phyloP scores from a whole-genome alignment of 2,113 vertebrate species.

The Stomatorhinus ivindoensis region DNA sequence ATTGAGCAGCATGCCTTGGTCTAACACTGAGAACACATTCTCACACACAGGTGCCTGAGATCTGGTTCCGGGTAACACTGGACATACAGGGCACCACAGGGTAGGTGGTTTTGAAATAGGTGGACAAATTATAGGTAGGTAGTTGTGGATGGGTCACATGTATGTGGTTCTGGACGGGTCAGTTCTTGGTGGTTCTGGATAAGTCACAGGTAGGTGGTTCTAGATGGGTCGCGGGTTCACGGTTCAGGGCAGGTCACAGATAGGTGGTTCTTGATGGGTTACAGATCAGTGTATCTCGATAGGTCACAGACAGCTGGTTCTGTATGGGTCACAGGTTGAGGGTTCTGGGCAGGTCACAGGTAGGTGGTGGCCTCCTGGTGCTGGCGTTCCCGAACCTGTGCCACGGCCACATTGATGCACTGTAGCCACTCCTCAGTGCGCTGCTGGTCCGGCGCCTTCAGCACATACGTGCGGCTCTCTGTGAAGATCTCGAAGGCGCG shows the following conservation, averaged over 20 bases:
- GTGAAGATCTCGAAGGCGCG: constrained; percentile 96
- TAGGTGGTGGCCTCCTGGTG: constrained; percentile 83
- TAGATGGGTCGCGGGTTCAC: constrained; percentile 57
- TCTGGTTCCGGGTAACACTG: background rate
- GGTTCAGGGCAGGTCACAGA: background rate
- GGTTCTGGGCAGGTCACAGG: constrained; percentile 53
- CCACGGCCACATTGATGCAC: constrained; percentile 88
- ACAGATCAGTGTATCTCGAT: constrained; percentile 75
- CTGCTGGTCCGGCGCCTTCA: constrained; percentile 86
- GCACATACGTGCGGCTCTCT: constrained; percentile 75
- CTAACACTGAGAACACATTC: background rate
- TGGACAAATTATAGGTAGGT: background rate
- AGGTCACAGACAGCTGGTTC: constrained; percentile 39
- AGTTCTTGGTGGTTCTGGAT: background rate
- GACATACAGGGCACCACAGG: background rate
- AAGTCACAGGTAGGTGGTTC: background rate
- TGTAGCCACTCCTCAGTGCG: constrained; percentile 87
- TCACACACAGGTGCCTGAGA: background rate
- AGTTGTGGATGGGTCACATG: constrained; percentile 52
- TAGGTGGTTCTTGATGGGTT: constrained; percentile 17
- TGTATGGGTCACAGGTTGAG: background rate
- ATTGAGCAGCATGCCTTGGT: background rate
- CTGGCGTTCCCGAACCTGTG: constrained; percentile 77
- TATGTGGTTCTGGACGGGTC: constrained; percentile 63
- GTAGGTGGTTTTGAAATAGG: background rate